These are phyloP conservation scores for Dryobotodes eremita DNA, from an alignment of 2,888 invertebrate species.

Conservation along the genomic window DNA sequence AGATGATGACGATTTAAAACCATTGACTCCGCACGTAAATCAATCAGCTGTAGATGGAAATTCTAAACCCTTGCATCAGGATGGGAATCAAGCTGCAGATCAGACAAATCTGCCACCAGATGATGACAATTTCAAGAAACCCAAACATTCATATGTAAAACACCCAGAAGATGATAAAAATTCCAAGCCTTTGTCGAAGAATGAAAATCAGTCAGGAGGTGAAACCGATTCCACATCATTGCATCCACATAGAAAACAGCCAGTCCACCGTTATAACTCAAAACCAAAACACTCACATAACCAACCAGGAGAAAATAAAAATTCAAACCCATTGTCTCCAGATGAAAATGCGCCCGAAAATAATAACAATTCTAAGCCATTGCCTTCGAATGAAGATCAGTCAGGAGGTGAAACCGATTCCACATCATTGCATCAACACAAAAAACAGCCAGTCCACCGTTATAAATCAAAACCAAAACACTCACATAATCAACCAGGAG, in stretches of 20 bases:
- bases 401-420: too few relatives aligned
- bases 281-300: too few relatives aligned
- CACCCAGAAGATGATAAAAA: background rate
- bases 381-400: background rate
- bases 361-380: background rate
- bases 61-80: background rate
- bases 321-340: background rate
- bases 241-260: background rate
- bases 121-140: background rate
- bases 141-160: background rate
- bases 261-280: background rate
- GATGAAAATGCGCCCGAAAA: background rate
- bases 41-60: background rate
- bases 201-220: constrained; percentile 1
- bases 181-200: background rate
- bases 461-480: background rate
- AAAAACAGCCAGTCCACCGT: background rate
- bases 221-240: too few relatives aligned
- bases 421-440: background rate
- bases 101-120: background rate
- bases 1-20: background rate
- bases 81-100: background rate
- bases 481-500: too few relatives aligned
- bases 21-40: background rate
- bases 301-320: background rate